Conservation (phyloP, 2,888 invertebrate genomes). For the Plebejus argus region DNA sequence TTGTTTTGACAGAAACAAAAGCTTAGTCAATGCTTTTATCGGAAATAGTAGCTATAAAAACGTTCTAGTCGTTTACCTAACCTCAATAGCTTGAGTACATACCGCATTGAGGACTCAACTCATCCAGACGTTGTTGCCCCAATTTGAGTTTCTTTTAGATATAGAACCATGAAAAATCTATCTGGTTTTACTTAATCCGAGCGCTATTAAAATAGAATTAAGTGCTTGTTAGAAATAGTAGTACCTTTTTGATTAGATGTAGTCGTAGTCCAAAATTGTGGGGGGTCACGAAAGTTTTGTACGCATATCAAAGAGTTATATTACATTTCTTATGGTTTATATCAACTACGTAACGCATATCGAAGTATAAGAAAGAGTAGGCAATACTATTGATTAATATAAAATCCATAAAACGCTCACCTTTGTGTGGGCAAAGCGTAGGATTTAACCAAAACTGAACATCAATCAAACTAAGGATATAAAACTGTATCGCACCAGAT, state of each 20-base stretch:
- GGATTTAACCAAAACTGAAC: constrained; percentile 52
- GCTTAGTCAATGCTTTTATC: constrained; percentile 7
- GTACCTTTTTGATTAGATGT: too few species aligned
- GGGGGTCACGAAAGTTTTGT: too few species aligned
- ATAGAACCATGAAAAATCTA: neutral
- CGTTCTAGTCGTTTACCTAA: constrained; percentile 36
- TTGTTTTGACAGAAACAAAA: neutral
- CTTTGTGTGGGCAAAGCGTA: constrained; percentile 52
- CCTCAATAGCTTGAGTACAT: constrained; percentile 38
- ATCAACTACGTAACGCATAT: too few species aligned
- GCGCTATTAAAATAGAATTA: neutral
- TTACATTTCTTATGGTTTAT: too few species aligned
- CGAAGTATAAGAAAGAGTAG: too few species aligned
- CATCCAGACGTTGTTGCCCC: constrained; percentile 34
- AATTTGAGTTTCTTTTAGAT: constrained; percentile 35
- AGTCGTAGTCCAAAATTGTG: too few species aligned
- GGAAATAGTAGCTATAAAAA: constrained; percentile 26
- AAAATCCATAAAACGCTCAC: neutral
- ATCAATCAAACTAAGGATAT: constrained; percentile 50
- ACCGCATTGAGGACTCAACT: constrained; percentile 25
- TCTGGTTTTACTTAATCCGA: neutral
- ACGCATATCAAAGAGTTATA: too few species aligned
- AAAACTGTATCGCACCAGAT: neutral
- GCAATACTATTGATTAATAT: too few species aligned
- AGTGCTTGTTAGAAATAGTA: too few species aligned